phyloP scores from a whole-genome alignment of 2,888 invertebrate species.

The Melinaea marsaeus region DNA sequence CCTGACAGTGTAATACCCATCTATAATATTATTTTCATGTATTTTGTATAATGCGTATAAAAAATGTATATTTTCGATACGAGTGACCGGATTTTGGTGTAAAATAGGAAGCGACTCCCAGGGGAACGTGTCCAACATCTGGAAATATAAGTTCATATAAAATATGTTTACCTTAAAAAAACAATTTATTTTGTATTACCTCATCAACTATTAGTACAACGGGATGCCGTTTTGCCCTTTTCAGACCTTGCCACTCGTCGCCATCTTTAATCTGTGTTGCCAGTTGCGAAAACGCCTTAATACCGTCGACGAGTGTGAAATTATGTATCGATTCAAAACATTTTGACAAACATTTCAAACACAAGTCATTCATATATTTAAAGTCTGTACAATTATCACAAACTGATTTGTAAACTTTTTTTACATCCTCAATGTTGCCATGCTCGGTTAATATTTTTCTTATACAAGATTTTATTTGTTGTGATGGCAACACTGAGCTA shows the following conservation, averaged over 20 bases:
- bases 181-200: slow-evolving; percentile 51
- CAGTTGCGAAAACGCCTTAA: slow-evolving; percentile 63
- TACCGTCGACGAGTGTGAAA: slow-evolving; percentile 60
- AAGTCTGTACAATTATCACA: slow-evolving; percentile 56
- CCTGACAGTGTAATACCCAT: slow-evolving; percentile 76
- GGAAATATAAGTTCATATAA: slow-evolving; percentile 8
- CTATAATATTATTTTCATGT: slow-evolving; percentile 74
- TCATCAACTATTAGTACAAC: slow-evolving; percentile 84
- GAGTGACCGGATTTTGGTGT: slow-evolving; percentile 81
- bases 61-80: slow-evolving; percentile 86
- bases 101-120: slow-evolving; percentile 87
- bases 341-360: slow-evolving; percentile 57
- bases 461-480: slow-evolving; percentile 59
- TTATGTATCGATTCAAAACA: slow-evolving; percentile 58
- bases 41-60: slow-evolving; percentile 80
- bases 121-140: slow-evolving; percentile 86
- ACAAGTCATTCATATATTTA: slow-evolving; percentile 50
- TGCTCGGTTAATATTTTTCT: slow-evolving; percentile 62
- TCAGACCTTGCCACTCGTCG: slow-evolving; percentile 57
- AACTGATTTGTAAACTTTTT: slow-evolving; percentile 38
- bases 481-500: slow-evolving; percentile 48
- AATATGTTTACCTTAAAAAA: not conserved
- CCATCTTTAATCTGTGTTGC: slow-evolving; percentile 55
- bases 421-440: slow-evolving; percentile 51
- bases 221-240: slow-evolving; percentile 74